Conservation (phyloP, 2,888 invertebrate species). For the Eurois occulta region DNA sequence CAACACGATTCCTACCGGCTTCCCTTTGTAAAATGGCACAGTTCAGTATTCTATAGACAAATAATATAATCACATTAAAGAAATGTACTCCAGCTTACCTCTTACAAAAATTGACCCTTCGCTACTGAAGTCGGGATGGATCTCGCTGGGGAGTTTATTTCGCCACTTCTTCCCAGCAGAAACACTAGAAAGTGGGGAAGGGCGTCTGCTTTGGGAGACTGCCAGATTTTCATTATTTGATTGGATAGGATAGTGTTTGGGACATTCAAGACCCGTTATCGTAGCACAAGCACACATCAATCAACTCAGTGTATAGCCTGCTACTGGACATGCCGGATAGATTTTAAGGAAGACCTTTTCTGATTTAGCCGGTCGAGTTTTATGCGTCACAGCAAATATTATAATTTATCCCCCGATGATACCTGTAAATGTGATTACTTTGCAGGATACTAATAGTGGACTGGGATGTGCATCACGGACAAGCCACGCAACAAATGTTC, state of each 20-base stretch:
- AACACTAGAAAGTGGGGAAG: not conserved
- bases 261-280: not conserved
- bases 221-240: not conserved
- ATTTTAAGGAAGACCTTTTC: too few species aligned
- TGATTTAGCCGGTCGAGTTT: too few species aligned
- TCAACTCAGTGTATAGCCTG: not conserved
- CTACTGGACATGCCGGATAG: too few species aligned
- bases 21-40: too few species aligned
- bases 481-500: constrained; percentile 97
- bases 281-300: not conserved
- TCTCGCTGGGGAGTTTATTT: not conserved
- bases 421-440: not conserved
- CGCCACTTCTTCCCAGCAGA: not conserved
- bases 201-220: not conserved
- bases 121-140: too few species aligned
- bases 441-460: constrained; percentile 96
- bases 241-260: not conserved
- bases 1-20: too few species aligned
- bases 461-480: constrained; percentile 99
- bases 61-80: too few species aligned
- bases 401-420: not conserved
- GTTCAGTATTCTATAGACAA: too few species aligned
- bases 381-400: not conserved
- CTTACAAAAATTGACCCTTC: too few species aligned
- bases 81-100: too few species aligned